Evolutionary conservation across 2,888 invertebrate genomes (phyloP).

Genomic region (Calameuta pallipes): DNA sequence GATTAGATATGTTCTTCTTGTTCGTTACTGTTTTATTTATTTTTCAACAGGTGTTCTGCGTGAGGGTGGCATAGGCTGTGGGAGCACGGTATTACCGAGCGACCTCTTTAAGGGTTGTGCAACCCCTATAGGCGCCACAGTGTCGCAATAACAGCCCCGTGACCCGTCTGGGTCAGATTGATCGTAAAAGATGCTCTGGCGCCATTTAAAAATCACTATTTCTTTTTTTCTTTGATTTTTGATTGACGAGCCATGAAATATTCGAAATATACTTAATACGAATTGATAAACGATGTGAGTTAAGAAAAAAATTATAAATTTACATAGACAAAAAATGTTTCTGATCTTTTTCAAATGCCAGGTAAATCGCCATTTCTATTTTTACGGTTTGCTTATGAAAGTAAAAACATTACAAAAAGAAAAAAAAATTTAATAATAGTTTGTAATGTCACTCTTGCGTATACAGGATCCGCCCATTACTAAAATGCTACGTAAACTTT

Average conservation of each 20-base stretch:
- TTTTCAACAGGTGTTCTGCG: background rate
- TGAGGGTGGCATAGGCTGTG: background rate
- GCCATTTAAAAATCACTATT: background rate
- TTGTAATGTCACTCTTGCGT: too few species aligned
- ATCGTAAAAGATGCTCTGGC: background rate
- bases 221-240: background rate
- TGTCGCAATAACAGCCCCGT: slow-evolving; percentile 1
- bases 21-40: background rate
- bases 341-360: background rate
- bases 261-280: too few species aligned
- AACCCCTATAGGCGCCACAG: background rate
- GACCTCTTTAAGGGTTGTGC: slow-evolving; percentile 5
- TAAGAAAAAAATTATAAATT: background rate
- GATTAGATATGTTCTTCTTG: background rate
- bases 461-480: too few species aligned
- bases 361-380: background rate
- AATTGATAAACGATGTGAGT: too few species aligned
- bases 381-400: too few species aligned
- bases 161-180: background rate
- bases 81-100: background rate
- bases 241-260: too few species aligned
- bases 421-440: background rate
- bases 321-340: background rate
- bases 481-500: too few species aligned
- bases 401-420: background rate